Evolutionary conservation across 2,888 invertebrate genomes (phyloP).

Genomic region (Hyles lineata): DNA sequence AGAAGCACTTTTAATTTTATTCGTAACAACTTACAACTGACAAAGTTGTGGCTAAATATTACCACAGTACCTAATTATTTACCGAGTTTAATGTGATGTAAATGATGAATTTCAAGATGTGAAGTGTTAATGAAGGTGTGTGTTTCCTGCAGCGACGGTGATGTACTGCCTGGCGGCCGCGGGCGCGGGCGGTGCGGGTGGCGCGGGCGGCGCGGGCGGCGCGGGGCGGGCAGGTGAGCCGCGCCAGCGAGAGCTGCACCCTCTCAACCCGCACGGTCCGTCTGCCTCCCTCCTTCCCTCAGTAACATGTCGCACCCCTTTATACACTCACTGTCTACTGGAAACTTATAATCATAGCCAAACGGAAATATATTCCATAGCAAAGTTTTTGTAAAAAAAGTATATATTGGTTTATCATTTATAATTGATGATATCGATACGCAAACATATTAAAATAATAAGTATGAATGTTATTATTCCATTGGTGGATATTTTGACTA

Average conservation of each 20-base stretch:
- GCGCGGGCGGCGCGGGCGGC: constrained; percentile 36
- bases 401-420: too few species aligned
- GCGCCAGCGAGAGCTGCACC: constrained; percentile 70
- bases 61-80: too few species aligned
- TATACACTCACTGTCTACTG: neutral
- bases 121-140: neutral
- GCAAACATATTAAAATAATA: too few species aligned
- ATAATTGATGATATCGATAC: too few species aligned
- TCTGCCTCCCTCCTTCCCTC: constrained; percentile 38
- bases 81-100: too few species aligned
- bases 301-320: constrained; percentile 26
- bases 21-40: too few species aligned
- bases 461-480: neutral
- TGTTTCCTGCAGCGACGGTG: constrained; percentile 69
- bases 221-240: constrained; percentile 67
- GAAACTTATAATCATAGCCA: neutral
- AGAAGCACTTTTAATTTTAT: too few species aligned
- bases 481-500: neutral
- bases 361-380: too few species aligned
- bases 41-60: too few species aligned
- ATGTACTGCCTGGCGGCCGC: constrained; percentile 80
- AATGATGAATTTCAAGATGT: too few species aligned
- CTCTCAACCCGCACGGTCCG: constrained; percentile 77
- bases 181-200: constrained; percentile 49
- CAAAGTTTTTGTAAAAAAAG: too few species aligned